These are phyloP conservation scores for Himalopsyche kuldschensis DNA, from an alignment of 2,888 invertebrate genomes.

Conservation along the genomic window DNA sequence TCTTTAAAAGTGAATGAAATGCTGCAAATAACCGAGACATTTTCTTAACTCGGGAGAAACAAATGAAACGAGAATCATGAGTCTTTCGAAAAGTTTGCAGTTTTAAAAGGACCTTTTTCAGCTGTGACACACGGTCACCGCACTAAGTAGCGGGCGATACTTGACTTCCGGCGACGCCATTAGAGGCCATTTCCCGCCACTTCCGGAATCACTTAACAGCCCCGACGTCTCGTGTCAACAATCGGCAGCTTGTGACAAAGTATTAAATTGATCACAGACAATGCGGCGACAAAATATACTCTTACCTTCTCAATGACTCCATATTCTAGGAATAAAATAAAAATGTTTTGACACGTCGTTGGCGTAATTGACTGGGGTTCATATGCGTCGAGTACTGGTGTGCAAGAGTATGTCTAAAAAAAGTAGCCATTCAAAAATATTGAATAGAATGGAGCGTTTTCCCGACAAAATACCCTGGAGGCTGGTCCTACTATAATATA, in stretches of 20 bases:
- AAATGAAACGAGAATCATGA: no score
- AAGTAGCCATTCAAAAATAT: no score
- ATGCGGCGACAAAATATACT: neutral
- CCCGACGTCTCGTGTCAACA: constrained; percentile 25
- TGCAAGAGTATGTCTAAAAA: no score
- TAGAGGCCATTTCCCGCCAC: constrained; percentile 37
- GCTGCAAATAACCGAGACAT: no score
- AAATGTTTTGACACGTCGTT: neutral
- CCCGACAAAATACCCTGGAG: no score
- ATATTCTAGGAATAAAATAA: neutral
- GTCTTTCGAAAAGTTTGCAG: neutral
- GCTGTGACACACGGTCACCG: neutral
- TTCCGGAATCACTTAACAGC: constrained; percentile 36
- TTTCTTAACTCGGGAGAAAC: no score
- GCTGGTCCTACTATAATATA: no score
- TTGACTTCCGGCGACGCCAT: constrained; percentile 36
- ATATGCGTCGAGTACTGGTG: neutral
- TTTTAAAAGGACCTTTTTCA: neutral
- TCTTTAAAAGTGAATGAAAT: no score
- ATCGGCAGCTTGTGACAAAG: neutral
- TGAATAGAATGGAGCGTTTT: no score
- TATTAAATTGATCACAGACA: neutral
- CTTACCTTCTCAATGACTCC: neutral
- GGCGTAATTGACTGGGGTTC: neutral
- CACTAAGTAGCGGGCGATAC: constrained; percentile 13